A percentile compares a stretch with the other conserved stretches of the same genome.
These are phyloP conservation scores for Strix uralensis DNA, from an alignment of 2,113 vertebrate genomes.

Conservation along the genomic window DNA sequence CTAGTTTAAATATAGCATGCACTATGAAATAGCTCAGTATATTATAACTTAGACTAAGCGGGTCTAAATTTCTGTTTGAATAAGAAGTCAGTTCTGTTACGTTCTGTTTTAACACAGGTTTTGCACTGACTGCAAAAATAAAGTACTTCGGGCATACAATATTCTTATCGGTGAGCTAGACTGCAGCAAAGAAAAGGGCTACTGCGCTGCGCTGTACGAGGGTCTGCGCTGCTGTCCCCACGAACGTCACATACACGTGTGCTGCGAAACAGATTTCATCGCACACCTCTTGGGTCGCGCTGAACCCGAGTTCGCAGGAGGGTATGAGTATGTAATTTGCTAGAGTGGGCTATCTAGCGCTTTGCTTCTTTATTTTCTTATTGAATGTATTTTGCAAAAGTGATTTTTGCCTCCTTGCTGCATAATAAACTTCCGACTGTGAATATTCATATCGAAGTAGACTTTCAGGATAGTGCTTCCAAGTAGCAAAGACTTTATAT, in stretches of 20 bases:
- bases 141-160: slow-evolving; percentile 94
- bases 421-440: neutral
- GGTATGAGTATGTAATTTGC: slow-evolving; percentile 92
- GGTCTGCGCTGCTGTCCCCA: slow-evolving; percentile 94
- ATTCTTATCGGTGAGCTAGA: slow-evolving; percentile 95
- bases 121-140: slow-evolving; percentile 97
- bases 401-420: slow-evolving; percentile 33
- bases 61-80: neutral
- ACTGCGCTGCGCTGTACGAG: slow-evolving; percentile 93
- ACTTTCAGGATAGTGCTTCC: neutral
- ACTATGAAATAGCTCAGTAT: neutral
- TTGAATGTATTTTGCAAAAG: slow-evolving; percentile 48
- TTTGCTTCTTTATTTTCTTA: slow-evolving; percentile 77
- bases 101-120: slow-evolving; percentile 75
- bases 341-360: slow-evolving; percentile 82
- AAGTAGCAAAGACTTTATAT: neutral
- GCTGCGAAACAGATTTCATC: slow-evolving; percentile 96
- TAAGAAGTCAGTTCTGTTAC: neutral
- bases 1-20: neutral
- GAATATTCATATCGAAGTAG: accelerated
- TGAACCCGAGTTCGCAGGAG: slow-evolving; percentile 95
- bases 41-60: neutral
- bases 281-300: slow-evolving; percentile 93
- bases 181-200: slow-evolving; percentile 94
- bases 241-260: slow-evolving; percentile 94